Base-by-base conservation (phyloP, 2,113 vertebrate genomes). In the Microtus richardsoni region DNA sequence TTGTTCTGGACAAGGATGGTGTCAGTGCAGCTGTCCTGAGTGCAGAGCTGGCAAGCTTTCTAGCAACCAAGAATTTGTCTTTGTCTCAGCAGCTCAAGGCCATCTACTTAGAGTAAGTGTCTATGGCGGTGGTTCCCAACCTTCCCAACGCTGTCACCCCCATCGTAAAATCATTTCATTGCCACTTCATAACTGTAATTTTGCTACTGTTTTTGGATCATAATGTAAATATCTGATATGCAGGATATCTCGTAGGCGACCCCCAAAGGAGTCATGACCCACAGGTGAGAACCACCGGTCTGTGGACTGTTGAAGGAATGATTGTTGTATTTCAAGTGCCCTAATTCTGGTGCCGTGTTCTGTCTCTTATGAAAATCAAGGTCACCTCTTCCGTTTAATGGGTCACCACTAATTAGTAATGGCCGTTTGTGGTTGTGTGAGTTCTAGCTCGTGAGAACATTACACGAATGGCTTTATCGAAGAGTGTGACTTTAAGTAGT, bases 1-100 rank as follows among this genome's bases (percentile, higher is more conserved):
- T 98, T 70, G 99, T 99, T n/a, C 95, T 99, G 98, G 99, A 99
- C 98, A 99, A 99, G 97, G 99, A 99, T 68, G 99, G 99, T 41
- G 99, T 99, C 85, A 99, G 99, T 11, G 99, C 99, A 1, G 99
- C 99, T 4, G 99, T 99, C 94, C 99, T 99, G 85, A 98, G 98
- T 12, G 99, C 99, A 0, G 99, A 99, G 98, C 97, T 99, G 98
- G 98, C 99, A 39, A 99, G 99, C 74, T 99, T 99, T 97, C 98
- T 99, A 94, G 99, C 99, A 91, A 98, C 98, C 14, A 99, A 99
- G 97, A 99, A 98, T 92, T 86, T 97, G 91, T 99, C 98, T 79
- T 97, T 99, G 80, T 99, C 99, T 92, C 99, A 99, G 96, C 99
- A 99, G 92, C 99, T 99, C 36, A 99, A 98, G 77, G 91, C 98